phyloP scores from a whole-genome alignment of 2,797 vertebrate species.

The Myiotriccus ornatus region DNA sequence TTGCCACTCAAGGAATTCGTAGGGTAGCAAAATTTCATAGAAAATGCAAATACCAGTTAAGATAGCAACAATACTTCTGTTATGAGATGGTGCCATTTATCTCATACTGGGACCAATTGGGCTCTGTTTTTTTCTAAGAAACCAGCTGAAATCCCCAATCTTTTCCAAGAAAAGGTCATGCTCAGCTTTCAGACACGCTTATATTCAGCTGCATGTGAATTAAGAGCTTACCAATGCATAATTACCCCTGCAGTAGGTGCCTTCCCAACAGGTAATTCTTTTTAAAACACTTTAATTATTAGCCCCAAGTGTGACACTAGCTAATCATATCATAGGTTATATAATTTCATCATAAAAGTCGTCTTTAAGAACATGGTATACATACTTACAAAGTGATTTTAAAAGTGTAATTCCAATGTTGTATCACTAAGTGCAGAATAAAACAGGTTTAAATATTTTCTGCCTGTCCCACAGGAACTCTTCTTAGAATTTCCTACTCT shows the following conservation, averaged over 20 bases:
- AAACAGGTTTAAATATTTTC: background rate
- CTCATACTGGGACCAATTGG: accelerated
- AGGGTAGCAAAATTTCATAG: background rate
- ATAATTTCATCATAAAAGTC: background rate
- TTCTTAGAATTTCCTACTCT: background rate
- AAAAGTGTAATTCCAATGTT: background rate
- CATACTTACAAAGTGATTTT: background rate
- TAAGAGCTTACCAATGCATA: background rate
- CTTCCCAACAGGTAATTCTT: background rate
- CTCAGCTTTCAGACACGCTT: background rate
- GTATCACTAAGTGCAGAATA: background rate
- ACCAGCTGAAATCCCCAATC: background rate
- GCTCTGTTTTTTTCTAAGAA: background rate
- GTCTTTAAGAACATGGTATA: background rate
- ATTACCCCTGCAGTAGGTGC: background rate
- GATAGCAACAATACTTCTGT: background rate
- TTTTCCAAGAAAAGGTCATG: background rate
- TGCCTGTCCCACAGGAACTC: background rate
- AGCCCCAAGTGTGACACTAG: background rate
- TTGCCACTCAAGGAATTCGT: background rate
- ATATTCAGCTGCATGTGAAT: background rate
- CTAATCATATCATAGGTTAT: background rate
- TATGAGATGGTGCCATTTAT: background rate
- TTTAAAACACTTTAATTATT: background rate
- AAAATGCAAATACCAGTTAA: background rate